Evolutionary conservation across 2,113 vertebrate genomes (phyloP), one percentile per base, ranked within the genome.

Genomic region (Bombycilla garrulus): DNA sequence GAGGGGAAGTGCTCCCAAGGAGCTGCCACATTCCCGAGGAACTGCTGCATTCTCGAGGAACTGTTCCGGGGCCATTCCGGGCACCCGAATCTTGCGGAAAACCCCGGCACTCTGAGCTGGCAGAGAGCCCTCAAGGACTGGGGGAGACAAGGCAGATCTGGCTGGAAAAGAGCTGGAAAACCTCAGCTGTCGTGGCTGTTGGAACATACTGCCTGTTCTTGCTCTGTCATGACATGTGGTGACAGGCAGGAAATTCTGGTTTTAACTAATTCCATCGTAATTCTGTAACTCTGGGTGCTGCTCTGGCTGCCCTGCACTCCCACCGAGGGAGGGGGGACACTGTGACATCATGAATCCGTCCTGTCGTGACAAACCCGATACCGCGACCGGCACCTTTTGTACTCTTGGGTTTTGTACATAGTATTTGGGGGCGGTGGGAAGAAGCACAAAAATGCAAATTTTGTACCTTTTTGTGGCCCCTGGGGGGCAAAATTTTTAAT

Each of bases 131-230:
- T 50, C 35, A 13, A 2, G 36, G 53, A 31, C 7, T 21, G 31
- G 18, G 64, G 31, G 44, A 38, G 26, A 12, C 10, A 1, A 57
- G 31, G 31, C 1, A 0, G 42, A 31, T 71, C 21, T 1, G 1
- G 66, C 57, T 69, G 62, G 62, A 5, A 26, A 50, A 35, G 15
- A 53, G 69, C 57, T 35, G 71, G 83, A 3, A 24, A 38, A 9
- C 4, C 47, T 24, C 2, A 0, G 44, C 53, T 36, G 51, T 31
- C 2, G 0, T 4, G 81, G 40, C 35, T 42, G 8, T 71, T 5
- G 13, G 3, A 35, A 35, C 36, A 11, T 1, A 0, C 25, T 36
- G 44, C 51, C 21, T 24, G 50, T 60, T 26, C 36, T 15, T 15
- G 42, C 24, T 3, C 10, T 67, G 36, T 58, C 9, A 1, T 1